Percentiles rank a stretch among this genome's conserved stretches.
Conservation (phyloP, 2,888 invertebrate species). For the Acanthosepion esculentum region DNA sequence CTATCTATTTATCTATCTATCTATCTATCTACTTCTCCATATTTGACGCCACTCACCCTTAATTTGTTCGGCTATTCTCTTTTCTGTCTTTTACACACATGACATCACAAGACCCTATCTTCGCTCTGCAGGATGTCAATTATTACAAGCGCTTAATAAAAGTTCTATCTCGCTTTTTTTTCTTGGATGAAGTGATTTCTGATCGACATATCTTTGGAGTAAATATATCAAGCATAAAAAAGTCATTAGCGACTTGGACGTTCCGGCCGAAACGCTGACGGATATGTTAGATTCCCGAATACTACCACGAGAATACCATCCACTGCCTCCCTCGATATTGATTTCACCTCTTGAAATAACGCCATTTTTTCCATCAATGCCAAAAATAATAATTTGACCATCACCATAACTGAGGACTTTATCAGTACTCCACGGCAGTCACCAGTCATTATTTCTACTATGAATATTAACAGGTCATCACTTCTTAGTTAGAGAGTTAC, state of each 20-base stretch:
- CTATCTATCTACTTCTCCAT: background rate
- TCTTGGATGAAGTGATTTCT: background rate
- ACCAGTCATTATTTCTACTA: too few species aligned
- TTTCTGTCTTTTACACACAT: background rate
- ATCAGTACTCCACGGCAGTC: too few species aligned
- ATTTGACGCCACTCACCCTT: background rate
- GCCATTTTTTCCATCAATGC: too few species aligned
- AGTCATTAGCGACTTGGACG: background rate
- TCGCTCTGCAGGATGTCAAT: background rate
- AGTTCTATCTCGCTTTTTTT: background rate
- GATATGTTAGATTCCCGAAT: background rate
- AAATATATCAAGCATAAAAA: background rate
- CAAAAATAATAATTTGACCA: too few species aligned
- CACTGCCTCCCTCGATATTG: background rate
- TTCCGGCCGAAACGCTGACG: background rate
- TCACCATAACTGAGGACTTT: too few species aligned
- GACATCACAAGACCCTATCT: background rate
- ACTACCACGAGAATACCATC: background rate
- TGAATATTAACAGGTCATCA: too few species aligned
- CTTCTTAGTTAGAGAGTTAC: too few species aligned
- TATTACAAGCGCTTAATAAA: background rate
- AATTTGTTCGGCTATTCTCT: background rate
- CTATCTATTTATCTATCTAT: background rate
- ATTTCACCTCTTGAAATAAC: too few species aligned
- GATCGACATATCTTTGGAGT: background rate